Conservation (phyloP, 1,140 invertebrate genomes). For the Augochlora pura region DNA sequence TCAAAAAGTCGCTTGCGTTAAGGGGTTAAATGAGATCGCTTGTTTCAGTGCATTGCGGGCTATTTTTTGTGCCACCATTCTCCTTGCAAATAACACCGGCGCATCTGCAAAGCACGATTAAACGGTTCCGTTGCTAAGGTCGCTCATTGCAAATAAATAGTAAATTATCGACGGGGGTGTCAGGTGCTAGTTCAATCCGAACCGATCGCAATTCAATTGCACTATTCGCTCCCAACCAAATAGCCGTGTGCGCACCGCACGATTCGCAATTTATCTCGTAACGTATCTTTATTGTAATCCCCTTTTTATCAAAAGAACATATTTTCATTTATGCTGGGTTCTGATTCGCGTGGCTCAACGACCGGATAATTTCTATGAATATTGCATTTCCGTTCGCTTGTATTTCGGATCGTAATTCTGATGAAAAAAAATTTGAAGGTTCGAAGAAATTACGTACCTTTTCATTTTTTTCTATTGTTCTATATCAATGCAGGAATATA, state of each 20-base stretch:
- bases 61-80: not conserved
- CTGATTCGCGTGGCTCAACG: not conserved
- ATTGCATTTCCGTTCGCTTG: no score
- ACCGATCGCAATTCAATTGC: slow-evolving; percentile 68
- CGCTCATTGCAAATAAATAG: slow-evolving; percentile 67
- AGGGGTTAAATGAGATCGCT: no score
- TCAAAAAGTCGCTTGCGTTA: no score
- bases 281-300: slow-evolving; percentile 46
- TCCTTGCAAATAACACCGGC: slow-evolving; percentile 43
- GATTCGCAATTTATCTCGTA: slow-evolving; percentile 54
- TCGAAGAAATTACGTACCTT: no score
- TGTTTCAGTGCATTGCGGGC: no score
- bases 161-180: slow-evolving; percentile 67
- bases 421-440: no score
- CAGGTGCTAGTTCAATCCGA: slow-evolving; percentile 68
- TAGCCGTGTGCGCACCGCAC: slow-evolving; percentile 60
- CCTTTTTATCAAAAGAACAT: slow-evolving; percentile 13
- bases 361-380: no score
- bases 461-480: no score
- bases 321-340: not conserved
- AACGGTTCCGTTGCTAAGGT: slow-evolving; percentile 50
- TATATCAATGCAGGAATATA: not conserved
- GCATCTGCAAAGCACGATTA: slow-evolving; percentile 47
- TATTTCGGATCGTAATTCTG: no score
- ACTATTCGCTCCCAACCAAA: slow-evolving; percentile 64